A percentile compares a stretch with the other conserved stretches of the same genome.
Conservation (phyloP, 92 coral and sea anemone species). For the Palythoa grandiflora region DNA sequence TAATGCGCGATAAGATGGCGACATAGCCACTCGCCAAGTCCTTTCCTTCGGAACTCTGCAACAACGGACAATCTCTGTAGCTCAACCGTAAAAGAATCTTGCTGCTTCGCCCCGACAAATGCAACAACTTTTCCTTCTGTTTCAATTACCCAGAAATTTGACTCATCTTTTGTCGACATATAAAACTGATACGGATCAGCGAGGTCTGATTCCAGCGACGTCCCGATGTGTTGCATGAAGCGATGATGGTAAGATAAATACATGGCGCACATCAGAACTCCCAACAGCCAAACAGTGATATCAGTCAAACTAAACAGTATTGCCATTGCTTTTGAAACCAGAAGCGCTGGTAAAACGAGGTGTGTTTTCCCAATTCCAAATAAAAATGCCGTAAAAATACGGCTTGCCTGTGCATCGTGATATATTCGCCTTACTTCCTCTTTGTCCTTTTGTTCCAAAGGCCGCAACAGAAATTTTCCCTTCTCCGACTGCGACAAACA, state of each 20-base stretch:
- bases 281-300: conserved; percentile 26
- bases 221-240: conserved; percentile 69
- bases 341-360: conserved; percentile 55
- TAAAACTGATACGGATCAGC: conserved; percentile 63
- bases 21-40: conserved; percentile 76
- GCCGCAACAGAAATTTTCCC: conserved; percentile 13
- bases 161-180: conserved; percentile 66
- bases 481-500: neutral
- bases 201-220: conserved; percentile 74
- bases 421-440: conserved; percentile 50
- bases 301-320: conserved; percentile 28
- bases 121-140: conserved; percentile 64
- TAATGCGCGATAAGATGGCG: conserved; percentile 68
- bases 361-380: conserved; percentile 60
- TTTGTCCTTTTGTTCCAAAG: conserved; percentile 44
- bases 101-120: conserved; percentile 74
- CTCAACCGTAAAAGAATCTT: conserved; percentile 66
- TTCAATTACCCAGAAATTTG: conserved; percentile 83
- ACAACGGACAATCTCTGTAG: conserved; percentile 83
- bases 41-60: conserved; percentile 68
- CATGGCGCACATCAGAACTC: conserved; percentile 38
- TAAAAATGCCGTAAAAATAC: conserved; percentile 64
- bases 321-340: conserved; percentile 34
- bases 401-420: conserved; percentile 67
- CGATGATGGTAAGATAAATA: conserved; percentile 63